These are phyloP conservation scores for Drosophila lini DNA, from an alignment of 1,140 invertebrate genomes.

Conservation along the genomic window DNA sequence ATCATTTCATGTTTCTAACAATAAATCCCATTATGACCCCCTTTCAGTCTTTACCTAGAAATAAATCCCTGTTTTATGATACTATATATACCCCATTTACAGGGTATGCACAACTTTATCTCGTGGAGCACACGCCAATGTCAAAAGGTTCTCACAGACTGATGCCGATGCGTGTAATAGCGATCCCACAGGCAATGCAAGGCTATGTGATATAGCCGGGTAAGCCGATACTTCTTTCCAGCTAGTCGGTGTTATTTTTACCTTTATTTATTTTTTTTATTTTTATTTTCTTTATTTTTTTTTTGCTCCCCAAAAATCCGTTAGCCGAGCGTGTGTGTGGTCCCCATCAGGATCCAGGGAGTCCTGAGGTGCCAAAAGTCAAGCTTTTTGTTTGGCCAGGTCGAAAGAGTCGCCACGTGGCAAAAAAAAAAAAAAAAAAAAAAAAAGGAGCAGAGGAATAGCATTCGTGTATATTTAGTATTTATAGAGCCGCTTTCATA, in stretches of 20 bases:
- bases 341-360: slow-evolving; percentile 1
- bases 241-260: slow-evolving; percentile 12
- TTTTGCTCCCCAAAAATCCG: slow-evolving; percentile 46
- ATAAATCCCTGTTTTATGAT: not conserved
- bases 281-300: slow-evolving; percentile 1
- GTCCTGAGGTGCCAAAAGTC: slow-evolving; percentile 58
- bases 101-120: slow-evolving; percentile 22
- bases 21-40: not conserved
- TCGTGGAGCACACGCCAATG: slow-evolving; percentile 73
- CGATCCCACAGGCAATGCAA: slow-evolving; percentile 14
- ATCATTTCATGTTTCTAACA: not conserved
- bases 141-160: slow-evolving; percentile 70
- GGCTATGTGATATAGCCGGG: slow-evolving; percentile 38
- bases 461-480: not conserved
- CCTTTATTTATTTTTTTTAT: not conserved
- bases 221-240: slow-evolving; percentile 52
- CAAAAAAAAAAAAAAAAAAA: slow-evolving; percentile 1
- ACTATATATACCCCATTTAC: not conserved
- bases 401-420: slow-evolving; percentile 33
- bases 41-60: not conserved
- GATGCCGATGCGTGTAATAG: slow-evolving; percentile 26
- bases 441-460: not conserved
- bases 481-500: not conserved
- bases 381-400: slow-evolving; percentile 73
- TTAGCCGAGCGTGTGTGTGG: slow-evolving; percentile 53